These are phyloP conservation scores for Pangasius macronema DNA, from an alignment of 2,797 vertebrate genomes.

Conservation along the genomic window DNA sequence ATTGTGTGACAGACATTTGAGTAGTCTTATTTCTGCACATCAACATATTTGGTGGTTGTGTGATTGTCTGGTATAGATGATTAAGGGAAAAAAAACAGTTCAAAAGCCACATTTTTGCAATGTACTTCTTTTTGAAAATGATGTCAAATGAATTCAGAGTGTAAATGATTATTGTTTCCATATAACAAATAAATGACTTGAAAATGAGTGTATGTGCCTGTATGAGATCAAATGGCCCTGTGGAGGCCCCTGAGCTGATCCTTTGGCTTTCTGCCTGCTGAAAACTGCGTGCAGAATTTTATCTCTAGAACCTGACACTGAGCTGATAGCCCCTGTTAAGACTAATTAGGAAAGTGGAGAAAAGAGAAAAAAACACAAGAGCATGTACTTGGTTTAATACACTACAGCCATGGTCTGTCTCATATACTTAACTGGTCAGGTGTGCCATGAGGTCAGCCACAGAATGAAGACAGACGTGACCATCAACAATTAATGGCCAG, in stretches of 20 bases:
- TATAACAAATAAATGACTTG: slow-evolving; percentile 27
- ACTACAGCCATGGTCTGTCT: slow-evolving; percentile 46
- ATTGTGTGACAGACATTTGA: slow-evolving; percentile 43
- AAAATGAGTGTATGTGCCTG: slow-evolving; percentile 3
- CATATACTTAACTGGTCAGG: slow-evolving; percentile 55
- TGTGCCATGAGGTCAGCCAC: slow-evolving; percentile 47
- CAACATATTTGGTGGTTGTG: slow-evolving; percentile 3
- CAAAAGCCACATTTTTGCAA: slow-evolving; percentile 27
- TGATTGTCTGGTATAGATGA: neutral
- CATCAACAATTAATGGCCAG: slow-evolving; percentile 59
- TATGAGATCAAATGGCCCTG: neutral
- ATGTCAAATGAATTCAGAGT: slow-evolving; percentile 10
- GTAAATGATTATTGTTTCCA: slow-evolving; percentile 6
- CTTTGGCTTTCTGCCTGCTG: slow-evolving; percentile 31
- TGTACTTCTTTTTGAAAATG: slow-evolving; percentile 11
- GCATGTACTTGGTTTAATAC: slow-evolving; percentile 48
- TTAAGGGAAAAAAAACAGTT: neutral
- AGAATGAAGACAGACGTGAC: slow-evolving; percentile 41
- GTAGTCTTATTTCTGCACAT: slow-evolving; percentile 44
- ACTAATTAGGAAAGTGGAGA: slow-evolving; percentile 59
- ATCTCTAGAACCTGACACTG: slow-evolving; percentile 55
- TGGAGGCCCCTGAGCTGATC: slow-evolving; percentile 14
- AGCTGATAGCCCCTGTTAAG: slow-evolving; percentile 50
- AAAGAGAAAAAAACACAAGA: slow-evolving; percentile 36
- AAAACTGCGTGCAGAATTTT: slow-evolving; percentile 43